Conservation (phyloP, 2,113 vertebrate genomes). For the Arvicanthis niloticus region DNA sequence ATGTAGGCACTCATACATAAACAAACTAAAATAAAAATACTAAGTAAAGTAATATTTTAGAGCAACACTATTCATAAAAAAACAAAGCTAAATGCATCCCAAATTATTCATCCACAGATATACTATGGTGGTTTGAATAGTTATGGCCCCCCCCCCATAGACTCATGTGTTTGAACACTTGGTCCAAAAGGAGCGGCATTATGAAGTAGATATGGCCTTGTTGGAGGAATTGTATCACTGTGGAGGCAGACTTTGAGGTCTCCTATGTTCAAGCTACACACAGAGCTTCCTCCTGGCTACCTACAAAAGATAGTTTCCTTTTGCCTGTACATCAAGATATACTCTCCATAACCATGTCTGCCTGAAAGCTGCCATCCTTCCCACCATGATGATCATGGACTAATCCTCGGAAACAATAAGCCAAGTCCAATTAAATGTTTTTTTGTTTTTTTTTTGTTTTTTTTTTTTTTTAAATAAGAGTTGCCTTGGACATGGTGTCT, state of each 20-base stretch:
- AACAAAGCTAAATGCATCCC: neutral
- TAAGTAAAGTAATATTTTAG: neutral
- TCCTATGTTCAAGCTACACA: no score
- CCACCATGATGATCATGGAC: neutral
- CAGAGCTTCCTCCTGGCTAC: neutral
- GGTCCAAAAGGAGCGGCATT: neutral
- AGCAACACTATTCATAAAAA: neutral
- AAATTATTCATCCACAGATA: conserved; percentile 21
- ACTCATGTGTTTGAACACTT: neutral
- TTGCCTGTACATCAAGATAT: neutral
- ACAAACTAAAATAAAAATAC: neutral
- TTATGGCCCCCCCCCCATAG: neutral
- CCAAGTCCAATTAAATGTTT: neutral
- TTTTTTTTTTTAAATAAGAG: no score
- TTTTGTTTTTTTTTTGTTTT: no score
- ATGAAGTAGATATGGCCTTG: neutral
- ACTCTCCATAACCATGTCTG: neutral
- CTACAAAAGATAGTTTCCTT: no score
- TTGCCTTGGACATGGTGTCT: neutral
- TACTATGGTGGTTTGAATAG: neutral
- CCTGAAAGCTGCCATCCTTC: neutral
- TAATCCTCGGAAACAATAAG: neutral
- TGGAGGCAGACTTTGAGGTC: neutral
- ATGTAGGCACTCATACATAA: neutral
- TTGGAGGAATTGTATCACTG: neutral